These are phyloP conservation scores for Diplodus sargus DNA, from an alignment of 2,797 vertebrate species.

Conservation along the genomic window DNA sequence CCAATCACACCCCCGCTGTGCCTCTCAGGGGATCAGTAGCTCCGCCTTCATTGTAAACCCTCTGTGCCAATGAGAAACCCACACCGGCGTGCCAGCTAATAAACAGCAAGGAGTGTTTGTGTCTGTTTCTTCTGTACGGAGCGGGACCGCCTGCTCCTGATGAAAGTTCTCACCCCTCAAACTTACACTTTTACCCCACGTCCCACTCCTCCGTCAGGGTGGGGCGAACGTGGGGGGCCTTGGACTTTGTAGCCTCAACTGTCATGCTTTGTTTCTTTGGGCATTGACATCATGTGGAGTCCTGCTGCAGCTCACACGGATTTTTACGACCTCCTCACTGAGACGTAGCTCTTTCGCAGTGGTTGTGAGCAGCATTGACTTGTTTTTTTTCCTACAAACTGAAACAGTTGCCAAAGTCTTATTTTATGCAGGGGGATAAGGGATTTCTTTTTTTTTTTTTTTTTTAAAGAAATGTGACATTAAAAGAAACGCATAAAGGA, in stretches of 20 bases:
- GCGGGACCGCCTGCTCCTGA: conserved; percentile 38
- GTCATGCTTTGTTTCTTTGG: conserved; percentile 68
- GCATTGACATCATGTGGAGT: conserved; percentile 63
- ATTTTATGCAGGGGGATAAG: conserved; percentile 82
- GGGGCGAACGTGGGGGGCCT: conserved; percentile 28
- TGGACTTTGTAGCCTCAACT: conserved; percentile 69
- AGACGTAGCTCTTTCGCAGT: conserved; percentile 42
- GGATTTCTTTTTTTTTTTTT: conserved; percentile 67
- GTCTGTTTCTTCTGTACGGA: conserved; percentile 35
- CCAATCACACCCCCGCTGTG: conserved; percentile 54
- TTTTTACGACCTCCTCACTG: conserved; percentile 29
- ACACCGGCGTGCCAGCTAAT: conserved; percentile 87
- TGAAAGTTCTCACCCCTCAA: conserved; percentile 63
- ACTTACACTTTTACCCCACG: conserved; percentile 16
- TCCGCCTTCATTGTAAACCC: conserved; percentile 85
- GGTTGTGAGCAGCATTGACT: conserved; percentile 46
- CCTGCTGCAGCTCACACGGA: conserved; percentile 57
- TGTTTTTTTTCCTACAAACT: conserved; percentile 67
- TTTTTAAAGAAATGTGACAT: conserved; percentile 64
- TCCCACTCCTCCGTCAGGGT: conserved; percentile 12
- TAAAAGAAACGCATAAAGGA: conserved; percentile 53
- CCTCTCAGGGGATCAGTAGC: conserved; percentile 91
- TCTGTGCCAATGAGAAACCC: conserved; percentile 85
- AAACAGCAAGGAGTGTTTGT: conserved; percentile 58
- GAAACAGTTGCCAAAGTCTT: conserved; percentile 83